Evolutionary conservation across 2,888 invertebrate species (phyloP).

Genomic region (Parascotia fuliginaria): DNA sequence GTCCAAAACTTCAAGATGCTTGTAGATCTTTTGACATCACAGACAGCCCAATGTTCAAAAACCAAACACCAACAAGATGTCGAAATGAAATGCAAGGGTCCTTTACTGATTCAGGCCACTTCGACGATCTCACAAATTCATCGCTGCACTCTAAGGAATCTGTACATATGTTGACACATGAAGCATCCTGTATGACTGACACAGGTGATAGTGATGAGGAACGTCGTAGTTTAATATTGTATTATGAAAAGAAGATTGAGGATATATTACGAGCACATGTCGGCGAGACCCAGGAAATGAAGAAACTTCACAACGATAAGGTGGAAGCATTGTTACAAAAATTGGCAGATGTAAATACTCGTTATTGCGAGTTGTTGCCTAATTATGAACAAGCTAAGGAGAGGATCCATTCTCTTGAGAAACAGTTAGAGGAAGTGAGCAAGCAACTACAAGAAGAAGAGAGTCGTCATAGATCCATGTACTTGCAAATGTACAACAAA

Average conservation of each 20-base stretch:
- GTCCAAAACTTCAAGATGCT: constrained; percentile 70
- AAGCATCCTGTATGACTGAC: constrained; percentile 83
- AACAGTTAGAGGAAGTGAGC: constrained; percentile 89
- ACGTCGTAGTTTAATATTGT: constrained; percentile 88
- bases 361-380: constrained; percentile 91
- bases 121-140: constrained; percentile 92
- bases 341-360: constrained; percentile 90
- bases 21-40: constrained; percentile 77
- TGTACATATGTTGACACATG: constrained; percentile 84
- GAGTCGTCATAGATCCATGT: constrained; percentile 90
- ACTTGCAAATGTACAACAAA: constrained; percentile 93
- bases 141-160: constrained; percentile 92
- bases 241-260: constrained; percentile 91
- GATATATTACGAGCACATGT: constrained; percentile 88
- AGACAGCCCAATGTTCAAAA: constrained; percentile 79
- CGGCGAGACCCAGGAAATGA: constrained; percentile 90
- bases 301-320: constrained; percentile 92
- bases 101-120: constrained; percentile 94
- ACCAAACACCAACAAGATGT: constrained; percentile 74
- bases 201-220: constrained; percentile 87
- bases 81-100: constrained; percentile 90
- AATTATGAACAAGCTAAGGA: constrained; percentile 91
- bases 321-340: constrained; percentile 90
- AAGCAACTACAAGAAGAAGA: constrained; percentile 90
- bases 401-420: constrained; percentile 89